Evolutionary conservation across 1,140 invertebrate genomes (phyloP), one percentile per base, ranked within the genome.

Genomic region (Nephotettix cincticeps): DNA sequence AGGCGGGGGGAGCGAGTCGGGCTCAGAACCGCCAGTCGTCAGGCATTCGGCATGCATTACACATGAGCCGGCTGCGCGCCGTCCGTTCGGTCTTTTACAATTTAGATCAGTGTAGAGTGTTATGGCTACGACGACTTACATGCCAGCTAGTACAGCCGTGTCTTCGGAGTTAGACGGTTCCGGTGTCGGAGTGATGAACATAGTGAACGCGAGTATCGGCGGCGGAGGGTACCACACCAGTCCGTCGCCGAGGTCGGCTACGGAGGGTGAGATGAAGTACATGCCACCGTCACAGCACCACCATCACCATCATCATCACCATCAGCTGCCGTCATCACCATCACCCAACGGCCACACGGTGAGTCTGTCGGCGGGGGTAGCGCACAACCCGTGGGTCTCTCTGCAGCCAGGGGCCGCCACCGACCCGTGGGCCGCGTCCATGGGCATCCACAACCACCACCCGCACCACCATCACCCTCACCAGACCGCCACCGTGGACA

Each of bases 201-300:
- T 88, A 69, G 78, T 79, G 72, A 79, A 79, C 76, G 77, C 78
- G 74, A 78, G 77, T 70, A 78, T 79, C 72, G 72, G 77, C 69
- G 45, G 75, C 81, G 84, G 86, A 74, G 91, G 92, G 78, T 87
- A 89, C 80, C 82, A 85, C 58, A 86, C 87, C 69, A 88, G 88
- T 77, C 87, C 87, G 78, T 93, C 91, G 83, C 91, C 91, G 79
- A 86, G 91, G 76, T 91, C 89, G 76, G 88, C 88, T 77, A 87
- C 91, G 79, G 88, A 92, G 84, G 90, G 89, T 76, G 95, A 97
- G 81, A 95, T 97, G 93, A 97, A 97, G 83, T 97, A 97, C 82
- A 90, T 94, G 86, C 90, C 93, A 69, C 87, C 89, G 71, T 86
- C 87, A 58, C 91, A 93, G 80, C 91, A 92, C 80, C 91, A 92